Evolutionary conservation across 1,140 invertebrate genomes (phyloP).

Genomic region (Anastrepha ludens): DNA sequence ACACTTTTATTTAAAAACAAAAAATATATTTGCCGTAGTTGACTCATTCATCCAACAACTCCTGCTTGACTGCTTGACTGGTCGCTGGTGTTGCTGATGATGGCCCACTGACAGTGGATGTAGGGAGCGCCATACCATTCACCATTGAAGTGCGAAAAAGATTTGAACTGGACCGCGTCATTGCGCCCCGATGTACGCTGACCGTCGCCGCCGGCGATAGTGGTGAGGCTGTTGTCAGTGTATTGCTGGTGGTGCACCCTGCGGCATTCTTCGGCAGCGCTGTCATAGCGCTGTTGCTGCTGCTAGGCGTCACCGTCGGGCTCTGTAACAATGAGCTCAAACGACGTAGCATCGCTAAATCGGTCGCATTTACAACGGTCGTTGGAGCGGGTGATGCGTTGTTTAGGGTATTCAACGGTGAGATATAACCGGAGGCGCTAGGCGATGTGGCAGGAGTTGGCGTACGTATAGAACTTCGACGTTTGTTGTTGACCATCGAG

Average conservation of each 20-base stretch:
- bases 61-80: conserved; percentile 51
- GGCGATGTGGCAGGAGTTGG: neutral
- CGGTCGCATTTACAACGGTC: conserved; percentile 41
- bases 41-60: conserved; percentile 52
- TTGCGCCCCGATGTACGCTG: conserved; percentile 43
- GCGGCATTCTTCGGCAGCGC: conserved; percentile 37
- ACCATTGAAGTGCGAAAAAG: conserved; percentile 18
- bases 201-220: neutral
- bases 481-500: neutral
- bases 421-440: conserved; percentile 2
- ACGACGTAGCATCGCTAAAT: conserved; percentile 50
- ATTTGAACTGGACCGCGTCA: conserved; percentile 52
- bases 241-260: neutral
- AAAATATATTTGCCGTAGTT: neutral
- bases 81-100: neutral
- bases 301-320: neutral
- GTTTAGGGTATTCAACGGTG: neutral
- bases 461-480: neutral
- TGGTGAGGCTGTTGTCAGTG: neutral
- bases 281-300: neutral
- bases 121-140: neutral
- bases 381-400: neutral
- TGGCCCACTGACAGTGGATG: neutral
- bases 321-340: conserved; percentile 54
- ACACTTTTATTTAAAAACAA: neutral